A percentile compares a stretch with the other conserved stretches of the same genome.
Conservation (phyloP, 2,797 vertebrate genomes). For the Semotilus atromaculatus region DNA sequence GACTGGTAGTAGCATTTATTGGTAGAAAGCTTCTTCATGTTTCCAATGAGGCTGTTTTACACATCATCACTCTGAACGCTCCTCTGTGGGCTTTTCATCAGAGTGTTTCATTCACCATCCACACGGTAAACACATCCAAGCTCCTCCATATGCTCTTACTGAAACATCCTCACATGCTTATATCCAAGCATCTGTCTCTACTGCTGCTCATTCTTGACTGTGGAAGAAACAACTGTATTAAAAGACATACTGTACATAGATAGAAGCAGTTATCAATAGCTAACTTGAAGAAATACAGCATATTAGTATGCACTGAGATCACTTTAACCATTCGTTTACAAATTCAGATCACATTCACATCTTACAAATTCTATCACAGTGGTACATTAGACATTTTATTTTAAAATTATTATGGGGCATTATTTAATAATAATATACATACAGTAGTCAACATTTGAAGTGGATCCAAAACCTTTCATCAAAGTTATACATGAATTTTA, state of each 20-base stretch:
- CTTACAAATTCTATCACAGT: not conserved
- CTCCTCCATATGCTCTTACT: not conserved
- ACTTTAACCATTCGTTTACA: not conserved
- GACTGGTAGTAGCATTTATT: not conserved
- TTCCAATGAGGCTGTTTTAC: conserved; percentile 60
- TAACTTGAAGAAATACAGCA: not conserved
- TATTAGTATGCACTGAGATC: not conserved
- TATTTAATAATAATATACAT: not conserved
- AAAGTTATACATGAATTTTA: too few species aligned
- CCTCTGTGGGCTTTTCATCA: conserved; percentile 73
- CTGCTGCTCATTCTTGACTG: conserved; percentile 68
- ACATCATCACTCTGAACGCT: conserved; percentile 74
- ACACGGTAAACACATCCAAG: conserved; percentile 37
- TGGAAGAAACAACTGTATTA: conserved; percentile 8
- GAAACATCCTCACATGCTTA: conserved; percentile 20
- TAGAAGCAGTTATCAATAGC: not conserved
- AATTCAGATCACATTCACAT: not conserved
- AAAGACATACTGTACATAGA: not conserved
- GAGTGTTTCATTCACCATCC: conserved; percentile 77
- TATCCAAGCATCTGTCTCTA: conserved; percentile 51
- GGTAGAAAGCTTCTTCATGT: conserved; percentile 5
- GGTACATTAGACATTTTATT: not conserved
- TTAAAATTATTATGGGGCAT: not conserved
- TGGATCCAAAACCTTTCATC: too few species aligned
- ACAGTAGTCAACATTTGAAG: too few species aligned